A percentile compares a stretch with the other conserved stretches of the same genome.
Conservation (phyloP, 2,888 invertebrate species). For the Dolichopus griseipennis region DNA sequence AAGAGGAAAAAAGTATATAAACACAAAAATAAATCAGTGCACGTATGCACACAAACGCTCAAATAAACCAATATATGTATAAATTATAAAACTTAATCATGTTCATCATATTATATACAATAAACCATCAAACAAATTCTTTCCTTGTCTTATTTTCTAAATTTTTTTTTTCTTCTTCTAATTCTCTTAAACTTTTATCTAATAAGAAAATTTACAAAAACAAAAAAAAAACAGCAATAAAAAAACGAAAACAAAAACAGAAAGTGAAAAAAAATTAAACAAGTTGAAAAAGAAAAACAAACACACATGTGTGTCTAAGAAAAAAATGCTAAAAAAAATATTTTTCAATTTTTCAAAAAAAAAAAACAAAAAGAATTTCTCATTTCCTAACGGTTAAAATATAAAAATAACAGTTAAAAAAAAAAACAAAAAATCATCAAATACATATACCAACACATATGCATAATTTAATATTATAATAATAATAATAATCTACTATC, state of each 20-base stretch:
- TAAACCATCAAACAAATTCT: not conserved
- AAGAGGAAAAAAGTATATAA: too few relatives aligned
- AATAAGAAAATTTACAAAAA: not conserved
- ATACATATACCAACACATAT: not conserved
- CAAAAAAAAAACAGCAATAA: not conserved
- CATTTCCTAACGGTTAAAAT: not conserved
- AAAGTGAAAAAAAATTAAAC: not conserved
- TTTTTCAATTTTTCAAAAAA: too few relatives aligned
- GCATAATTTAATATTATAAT: not conserved
- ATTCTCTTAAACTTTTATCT: not conserved
- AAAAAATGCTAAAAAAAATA: not conserved
- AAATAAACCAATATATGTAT: not conserved
- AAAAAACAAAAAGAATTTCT: not conserved
- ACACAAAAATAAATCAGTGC: not conserved
- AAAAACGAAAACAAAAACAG: not conserved
- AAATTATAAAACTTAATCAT: too few relatives aligned
- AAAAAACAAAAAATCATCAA: not conserved
- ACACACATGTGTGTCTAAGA: not conserved
- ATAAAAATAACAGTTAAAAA: not conserved
- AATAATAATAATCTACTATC: constrained; percentile 4
- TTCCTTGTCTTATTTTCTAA: too few relatives aligned
- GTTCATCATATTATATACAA: not conserved
- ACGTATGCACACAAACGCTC: not conserved
- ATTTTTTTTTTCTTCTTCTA: not conserved
- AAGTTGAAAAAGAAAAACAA: not conserved